phyloP scores from a whole-genome alignment of 2,113 vertebrate species.

The Hemicordylus capensis region DNA sequence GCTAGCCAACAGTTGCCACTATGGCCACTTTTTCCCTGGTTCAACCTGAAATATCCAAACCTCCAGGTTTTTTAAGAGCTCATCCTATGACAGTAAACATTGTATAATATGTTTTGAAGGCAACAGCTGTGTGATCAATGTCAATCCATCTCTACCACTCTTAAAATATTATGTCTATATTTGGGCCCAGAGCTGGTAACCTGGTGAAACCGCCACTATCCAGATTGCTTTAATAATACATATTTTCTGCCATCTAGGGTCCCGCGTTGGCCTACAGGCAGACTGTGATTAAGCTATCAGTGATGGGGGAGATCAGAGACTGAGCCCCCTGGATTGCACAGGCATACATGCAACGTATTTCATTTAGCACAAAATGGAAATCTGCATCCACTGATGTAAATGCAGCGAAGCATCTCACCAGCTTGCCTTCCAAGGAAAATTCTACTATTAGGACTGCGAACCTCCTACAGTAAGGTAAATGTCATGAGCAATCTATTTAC shows the following conservation, averaged over 20 bases:
- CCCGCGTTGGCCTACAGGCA: too few relatives aligned
- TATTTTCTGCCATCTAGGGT: too few relatives aligned
- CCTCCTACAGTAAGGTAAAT: neutral
- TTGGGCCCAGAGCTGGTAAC: neutral
- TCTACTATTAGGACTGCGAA: too few relatives aligned
- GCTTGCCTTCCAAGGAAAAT: neutral
- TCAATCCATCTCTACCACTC: neutral
- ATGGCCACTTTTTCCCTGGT: neutral
- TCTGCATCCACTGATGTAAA: neutral
- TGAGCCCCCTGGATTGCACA: too few relatives aligned
- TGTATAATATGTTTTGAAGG: neutral
- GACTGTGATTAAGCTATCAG: too few relatives aligned
- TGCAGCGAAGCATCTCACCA: neutral
- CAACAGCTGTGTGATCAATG: neutral
- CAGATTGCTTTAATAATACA: too few relatives aligned
- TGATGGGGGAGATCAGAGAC: too few relatives aligned
- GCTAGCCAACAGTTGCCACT: neutral
- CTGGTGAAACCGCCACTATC: neutral
- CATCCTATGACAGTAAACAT: neutral
- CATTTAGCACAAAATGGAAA: neutral
- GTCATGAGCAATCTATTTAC: neutral
- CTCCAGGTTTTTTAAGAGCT: neutral
- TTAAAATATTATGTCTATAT: neutral
- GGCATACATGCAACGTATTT: neutral
- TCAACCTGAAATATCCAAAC: neutral